A percentile compares a stretch with the other conserved stretches of the same genome.
Conservation (phyloP, 30 jellyfish, hydroid and myxozoan genomes). For the Turritopsis dohrnii region DNA sequence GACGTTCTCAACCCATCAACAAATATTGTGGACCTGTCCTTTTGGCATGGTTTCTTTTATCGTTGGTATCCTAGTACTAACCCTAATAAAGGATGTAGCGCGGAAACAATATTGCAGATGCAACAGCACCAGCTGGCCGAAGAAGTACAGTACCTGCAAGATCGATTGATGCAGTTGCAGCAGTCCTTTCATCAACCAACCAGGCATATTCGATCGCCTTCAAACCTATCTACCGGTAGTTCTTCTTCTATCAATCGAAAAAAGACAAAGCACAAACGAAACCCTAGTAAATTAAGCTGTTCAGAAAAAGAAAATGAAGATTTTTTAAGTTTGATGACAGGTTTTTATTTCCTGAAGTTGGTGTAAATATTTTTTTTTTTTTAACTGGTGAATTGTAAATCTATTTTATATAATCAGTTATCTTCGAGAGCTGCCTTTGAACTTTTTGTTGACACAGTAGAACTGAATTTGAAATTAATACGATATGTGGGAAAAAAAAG, state of each 20-base stretch:
- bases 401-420: background rate
- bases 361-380: background rate
- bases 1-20: slow-evolving; percentile 20
- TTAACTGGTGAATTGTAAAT: background rate
- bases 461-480: too few species aligned
- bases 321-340: background rate
- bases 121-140: slow-evolving; percentile 71
- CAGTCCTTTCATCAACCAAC: background rate
- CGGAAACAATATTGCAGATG: slow-evolving; percentile 40
- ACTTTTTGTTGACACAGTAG: background rate
- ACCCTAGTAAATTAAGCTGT: background rate
- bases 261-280: background rate
- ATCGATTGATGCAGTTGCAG: slow-evolving; percentile 51
- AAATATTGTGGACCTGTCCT: background rate
- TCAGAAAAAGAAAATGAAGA: background rate
- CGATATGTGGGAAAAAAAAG: too few species aligned
- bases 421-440: background rate
- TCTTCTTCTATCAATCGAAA: background rate
- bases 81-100: slow-evolving; percentile 58
- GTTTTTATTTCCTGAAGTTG: slow-evolving; percentile 26
- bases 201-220: background rate
- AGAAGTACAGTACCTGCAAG: slow-evolving; percentile 63
- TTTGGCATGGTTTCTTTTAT: slow-evolving; percentile 61
- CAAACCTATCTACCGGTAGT: background rate
- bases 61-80: slow-evolving; percentile 83